Evolutionary conservation across 2,113 vertebrate genomes (phyloP), one percentile per base, ranked within the genome.

Genomic region (Romanogobio albipinnatus): DNA sequence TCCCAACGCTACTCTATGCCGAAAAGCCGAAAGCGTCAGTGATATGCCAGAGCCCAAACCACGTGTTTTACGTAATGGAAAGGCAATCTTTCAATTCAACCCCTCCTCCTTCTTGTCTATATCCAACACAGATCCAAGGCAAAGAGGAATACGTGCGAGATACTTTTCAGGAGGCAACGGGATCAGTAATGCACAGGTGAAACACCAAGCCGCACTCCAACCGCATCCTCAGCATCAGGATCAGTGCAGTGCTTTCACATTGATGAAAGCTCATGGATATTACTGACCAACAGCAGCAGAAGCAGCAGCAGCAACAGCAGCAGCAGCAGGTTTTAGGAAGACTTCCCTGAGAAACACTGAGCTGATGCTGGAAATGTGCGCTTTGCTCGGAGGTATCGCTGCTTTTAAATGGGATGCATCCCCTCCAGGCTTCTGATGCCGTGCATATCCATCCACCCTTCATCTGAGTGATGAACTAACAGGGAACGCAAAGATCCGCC

Each of bases 371-470:
- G 92, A 92, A 86, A 93, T 92, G 94, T 94, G 92, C 82, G 88
- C 91, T 93, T 93, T 87, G 89, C 89, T 88, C 87, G 91, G 92
- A 90, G 90, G 93, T 95, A 94, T 96, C 94, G 96, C 96, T 97
- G 96, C 96, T 93, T 95, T 93, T 94, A 92, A 96, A 93, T 96
- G 96, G 96, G 96, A 97, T 96, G 96, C 95, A 95, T 96, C 96
- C 96, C 94, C 95, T 94, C 94, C 91, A 94, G 96, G 95, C 95
- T 95, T 95, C 95, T 93, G 95, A 95, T 96, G 96, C 96, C 95
- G 96, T 95, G 95, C 96, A 95, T 96, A 97, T 96, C 96, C 96
- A 97, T 96, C 96, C 97, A 96, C 96, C 96, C 97, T 95, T 96
- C 95, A 92, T 95, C 94, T 93, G 92, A 96, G 94, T 95, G 93